A percentile compares a stretch with the other conserved stretches of the same genome.
Evolutionary conservation across 2,888 invertebrate species (phyloP).

Genomic region (Invenusta paracnida): DNA sequence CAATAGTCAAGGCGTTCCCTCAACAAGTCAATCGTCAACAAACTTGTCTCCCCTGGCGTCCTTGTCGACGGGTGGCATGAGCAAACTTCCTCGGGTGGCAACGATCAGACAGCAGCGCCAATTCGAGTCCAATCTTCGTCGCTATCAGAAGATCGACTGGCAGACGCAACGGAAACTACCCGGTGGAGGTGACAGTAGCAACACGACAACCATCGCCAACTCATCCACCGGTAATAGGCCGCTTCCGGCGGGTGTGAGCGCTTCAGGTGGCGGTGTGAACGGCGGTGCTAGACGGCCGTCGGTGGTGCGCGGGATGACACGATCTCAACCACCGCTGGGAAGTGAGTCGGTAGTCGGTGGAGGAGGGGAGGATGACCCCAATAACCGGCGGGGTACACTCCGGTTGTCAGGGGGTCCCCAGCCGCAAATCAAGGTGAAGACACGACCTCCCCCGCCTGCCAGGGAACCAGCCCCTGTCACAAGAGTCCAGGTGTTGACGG

Average conservation of each 20-base stretch:
- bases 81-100: not conserved
- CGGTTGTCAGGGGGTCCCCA: not conserved
- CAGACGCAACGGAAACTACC: not conserved
- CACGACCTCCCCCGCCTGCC: not conserved
- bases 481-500: conserved; percentile 28
- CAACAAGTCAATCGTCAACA: not conserved
- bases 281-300: not conserved
- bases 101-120: not conserved
- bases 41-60: not conserved
- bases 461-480: conserved; percentile 35
- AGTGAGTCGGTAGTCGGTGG: not conserved
- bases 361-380: not conserved
- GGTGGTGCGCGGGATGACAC: not conserved
- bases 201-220: not conserved
- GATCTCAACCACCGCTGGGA: not conserved
- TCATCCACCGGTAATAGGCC: not conserved
- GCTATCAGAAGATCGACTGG: not conserved
- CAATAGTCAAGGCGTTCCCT: not conserved
- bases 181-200: no score
- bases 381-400: not conserved
- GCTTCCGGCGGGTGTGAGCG: not conserved
- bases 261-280: not conserved
- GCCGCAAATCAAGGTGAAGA: not conserved
- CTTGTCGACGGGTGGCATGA: not conserved
- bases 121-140: not conserved